These are phyloP conservation scores for Leptogaster cylindrica DNA, from an alignment of 2,888 invertebrate genomes.

Conservation along the genomic window DNA sequence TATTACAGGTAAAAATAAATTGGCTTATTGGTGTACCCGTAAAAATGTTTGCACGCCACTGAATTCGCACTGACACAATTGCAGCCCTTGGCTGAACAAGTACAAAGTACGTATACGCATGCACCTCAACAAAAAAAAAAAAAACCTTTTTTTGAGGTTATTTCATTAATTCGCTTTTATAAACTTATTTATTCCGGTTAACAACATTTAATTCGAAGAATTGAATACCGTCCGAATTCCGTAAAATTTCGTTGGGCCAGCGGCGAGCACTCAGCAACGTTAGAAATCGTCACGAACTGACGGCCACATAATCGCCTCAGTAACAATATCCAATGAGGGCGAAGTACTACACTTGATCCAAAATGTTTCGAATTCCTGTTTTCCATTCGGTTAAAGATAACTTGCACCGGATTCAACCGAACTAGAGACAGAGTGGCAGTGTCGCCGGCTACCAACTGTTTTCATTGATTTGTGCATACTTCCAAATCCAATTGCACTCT, in stretches of 20 bases:
- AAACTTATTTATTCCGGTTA: slow-evolving; percentile 12
- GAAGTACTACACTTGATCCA: background rate
- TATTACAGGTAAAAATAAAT: too few relatives aligned
- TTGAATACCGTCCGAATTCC: too few relatives aligned
- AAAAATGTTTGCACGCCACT: slow-evolving; percentile 35
- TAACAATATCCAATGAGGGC: too few relatives aligned
- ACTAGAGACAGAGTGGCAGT: background rate
- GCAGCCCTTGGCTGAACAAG: slow-evolving; percentile 24
- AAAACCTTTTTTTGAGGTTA: slow-evolving; percentile 40
- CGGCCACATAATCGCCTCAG: background rate
- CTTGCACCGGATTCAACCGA: background rate
- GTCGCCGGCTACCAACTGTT: slow-evolving; percentile 21
- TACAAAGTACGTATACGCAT: slow-evolving; percentile 37
- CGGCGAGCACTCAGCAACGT: background rate
- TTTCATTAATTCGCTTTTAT: slow-evolving; percentile 15
- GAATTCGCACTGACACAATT: slow-evolving; percentile 22
- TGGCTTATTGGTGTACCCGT: too few relatives aligned
- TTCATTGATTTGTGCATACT: slow-evolving; percentile 24
- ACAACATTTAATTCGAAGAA: too few relatives aligned
- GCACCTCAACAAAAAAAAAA: too few relatives aligned
- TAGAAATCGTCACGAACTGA: background rate
- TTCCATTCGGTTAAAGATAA: background rate
- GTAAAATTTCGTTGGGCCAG: too few relatives aligned
- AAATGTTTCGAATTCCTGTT: slow-evolving; percentile 4
- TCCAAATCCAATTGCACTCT: slow-evolving; percentile 12